Evolutionary conservation across 2,797 vertebrate species (phyloP), one percentile per base, ranked within the genome.

Genomic region (Gouania willdenowi): DNA sequence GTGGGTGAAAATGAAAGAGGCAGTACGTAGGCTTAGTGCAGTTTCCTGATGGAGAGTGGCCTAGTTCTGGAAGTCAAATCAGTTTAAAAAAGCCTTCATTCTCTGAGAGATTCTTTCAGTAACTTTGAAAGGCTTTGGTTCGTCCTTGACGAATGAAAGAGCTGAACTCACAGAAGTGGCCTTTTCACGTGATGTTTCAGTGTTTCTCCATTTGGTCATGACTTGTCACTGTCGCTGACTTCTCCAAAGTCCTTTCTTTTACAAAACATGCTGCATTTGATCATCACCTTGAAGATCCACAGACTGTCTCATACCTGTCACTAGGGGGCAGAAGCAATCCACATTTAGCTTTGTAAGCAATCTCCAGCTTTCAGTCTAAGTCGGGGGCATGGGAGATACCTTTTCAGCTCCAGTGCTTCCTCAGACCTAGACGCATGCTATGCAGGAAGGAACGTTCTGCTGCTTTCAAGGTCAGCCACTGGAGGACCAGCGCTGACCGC

Each of bases 31-130:
- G 65, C 78, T 79, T 80, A 77, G 59, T 71, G 71, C 72, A 76
- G 75, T 79, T 85, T 84, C 79, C 73, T 64, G 76, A 82, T 78
- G 77, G 49, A 43, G 57, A 69, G 56, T 52, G 70, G 58, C 71
- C 67, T 51, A 77, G 58, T 84, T 86, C 54, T 69, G 51, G 81
- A 81, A 83, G 77, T 82, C 67, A 71, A 59, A 72, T 45, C 49
- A 49, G 60, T 67, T 66, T 75, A 27, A 42, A 60, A 66, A 55
- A 51, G 10, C 1, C 1, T 50, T 60, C 59, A 52, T 58, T 67
- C 49, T 69, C 71, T 33, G 10, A 3, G 8, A 16, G 42, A 61
- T 55, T 32, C 23, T 58, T 19, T 38, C 19, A 11, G 47, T 65
- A 68, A 78, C 68, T 72, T 80, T 82, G 60, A 63, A 32, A 65